These are phyloP conservation scores for Nothoprocta perdicaria DNA, from an alignment of 2,113 vertebrate genomes.

Conservation along the genomic window DNA sequence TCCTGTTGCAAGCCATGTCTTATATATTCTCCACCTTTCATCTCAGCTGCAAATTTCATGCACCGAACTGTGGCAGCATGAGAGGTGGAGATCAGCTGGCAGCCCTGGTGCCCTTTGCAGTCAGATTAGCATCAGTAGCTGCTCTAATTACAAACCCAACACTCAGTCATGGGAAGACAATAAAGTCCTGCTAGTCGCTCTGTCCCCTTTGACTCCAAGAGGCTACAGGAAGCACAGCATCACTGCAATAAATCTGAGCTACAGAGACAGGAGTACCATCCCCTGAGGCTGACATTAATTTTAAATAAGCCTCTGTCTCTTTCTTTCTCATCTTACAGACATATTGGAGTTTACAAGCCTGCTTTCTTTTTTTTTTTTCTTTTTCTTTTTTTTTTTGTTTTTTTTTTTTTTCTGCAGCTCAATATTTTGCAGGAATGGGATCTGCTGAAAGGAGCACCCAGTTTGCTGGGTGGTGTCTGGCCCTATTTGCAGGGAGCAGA, in stretches of 20 bases:
- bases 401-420: background rate
- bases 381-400: background rate
- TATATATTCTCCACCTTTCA: background rate
- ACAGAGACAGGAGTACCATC: background rate
- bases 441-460: background rate
- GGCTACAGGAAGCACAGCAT: background rate
- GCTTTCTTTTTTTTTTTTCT: background rate
- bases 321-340: background rate
- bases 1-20: fast-evolving
- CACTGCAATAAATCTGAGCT: background rate
- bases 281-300: conserved; percentile 7
- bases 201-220: background rate
- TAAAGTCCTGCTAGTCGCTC: background rate
- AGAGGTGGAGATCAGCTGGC: background rate
- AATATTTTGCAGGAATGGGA: background rate
- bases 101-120: background rate
- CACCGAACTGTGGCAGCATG: background rate
- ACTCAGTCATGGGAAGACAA: background rate
- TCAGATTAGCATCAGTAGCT: background rate
- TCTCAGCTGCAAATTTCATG: background rate
- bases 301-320: conserved; percentile 13
- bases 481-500: background rate
- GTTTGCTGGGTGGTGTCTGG: background rate
- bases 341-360: background rate
- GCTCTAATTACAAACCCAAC: background rate